phyloP scores from a whole-genome alignment of 2,797 vertebrate genomes.

The Phalloptychus januarius region DNA sequence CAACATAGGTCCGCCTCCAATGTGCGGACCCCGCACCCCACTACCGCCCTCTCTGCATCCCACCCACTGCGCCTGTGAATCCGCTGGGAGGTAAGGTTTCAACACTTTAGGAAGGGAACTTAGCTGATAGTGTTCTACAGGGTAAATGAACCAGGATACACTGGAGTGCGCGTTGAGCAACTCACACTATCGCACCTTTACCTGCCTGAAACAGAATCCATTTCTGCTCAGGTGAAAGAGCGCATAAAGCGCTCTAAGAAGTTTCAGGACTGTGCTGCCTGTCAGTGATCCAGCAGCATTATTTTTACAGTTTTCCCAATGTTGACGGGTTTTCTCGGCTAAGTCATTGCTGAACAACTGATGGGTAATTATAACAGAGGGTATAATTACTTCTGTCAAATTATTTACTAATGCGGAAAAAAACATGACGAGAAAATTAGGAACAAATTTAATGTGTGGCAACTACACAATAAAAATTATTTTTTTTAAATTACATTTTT shows the following conservation, averaged over 20 bases:
- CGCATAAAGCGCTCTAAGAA: not conserved
- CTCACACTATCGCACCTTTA: not conserved
- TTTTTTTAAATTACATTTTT: not conserved
- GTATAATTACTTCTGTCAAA: too few relatives aligned
- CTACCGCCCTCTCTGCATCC: not conserved
- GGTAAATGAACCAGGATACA: not conserved
- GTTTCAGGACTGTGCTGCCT: not conserved
- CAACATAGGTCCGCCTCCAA: constrained; percentile 66
- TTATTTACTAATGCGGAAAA: too few relatives aligned
- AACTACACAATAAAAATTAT: not conserved
- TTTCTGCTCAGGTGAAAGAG: not conserved
- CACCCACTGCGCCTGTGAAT: not conserved
- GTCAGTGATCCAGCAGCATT: not conserved
- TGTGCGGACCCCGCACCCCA: not conserved
- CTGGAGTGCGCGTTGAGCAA: not conserved
- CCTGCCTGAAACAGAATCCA: not conserved
- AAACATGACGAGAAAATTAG: not conserved
- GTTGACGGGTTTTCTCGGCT: constrained; percentile 13
- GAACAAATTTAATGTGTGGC: not conserved
- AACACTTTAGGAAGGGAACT: not conserved
- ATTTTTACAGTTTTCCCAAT: constrained; percentile 14
- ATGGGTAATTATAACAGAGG: not conserved
- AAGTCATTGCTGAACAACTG: constrained; percentile 19
- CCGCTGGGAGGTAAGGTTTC: constrained; percentile 8
- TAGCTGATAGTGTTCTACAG: not conserved